A percentile compares a stretch with the other conserved stretches of the same genome.
phyloP scores from a whole-genome alignment of 2,888 invertebrate genomes.

The Lasioglossum villosulum region DNA sequence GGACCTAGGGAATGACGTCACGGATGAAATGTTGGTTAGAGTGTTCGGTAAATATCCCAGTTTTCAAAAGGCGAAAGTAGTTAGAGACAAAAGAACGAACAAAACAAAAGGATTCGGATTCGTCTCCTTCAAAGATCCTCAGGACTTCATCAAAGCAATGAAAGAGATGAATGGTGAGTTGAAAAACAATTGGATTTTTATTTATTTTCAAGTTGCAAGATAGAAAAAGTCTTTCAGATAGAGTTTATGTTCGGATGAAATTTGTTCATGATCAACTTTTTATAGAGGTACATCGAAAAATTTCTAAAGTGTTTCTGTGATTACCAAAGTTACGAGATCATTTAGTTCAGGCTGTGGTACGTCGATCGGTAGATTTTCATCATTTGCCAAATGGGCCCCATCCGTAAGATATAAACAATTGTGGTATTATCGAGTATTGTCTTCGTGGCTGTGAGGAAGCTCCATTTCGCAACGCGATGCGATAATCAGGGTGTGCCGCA shows the following conservation, averaged over 20 bases:
- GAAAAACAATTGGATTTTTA: conserved; percentile 11
- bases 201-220: conserved; percentile 7
- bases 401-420: conserved; percentile 86
- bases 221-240: not conserved
- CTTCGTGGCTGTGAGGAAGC: conserved; percentile 72
- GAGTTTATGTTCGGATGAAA: conserved; percentile 2
- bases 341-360: conserved; percentile 30
- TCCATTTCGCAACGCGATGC: conserved; percentile 74
- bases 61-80: conserved; percentile 97
- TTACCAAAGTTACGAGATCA: conserved; percentile 58
- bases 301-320: conserved; percentile 2
- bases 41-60: conserved; percentile 98
- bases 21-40: conserved; percentile 97
- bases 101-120: conserved; percentile 99
- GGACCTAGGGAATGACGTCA: conserved; percentile 99
- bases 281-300: conserved; percentile 7
- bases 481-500: conserved; percentile 68
- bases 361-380: conserved; percentile 34
- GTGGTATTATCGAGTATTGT: conserved; percentile 85
- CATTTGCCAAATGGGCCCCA: conserved; percentile 86
- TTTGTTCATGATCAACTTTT: not conserved
- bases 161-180: conserved; percentile 99
- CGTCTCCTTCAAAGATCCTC: conserved; percentile 98
- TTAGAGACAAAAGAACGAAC: conserved; percentile 97
- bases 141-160: conserved; percentile 99